Conservation (phyloP, 30 jellyfish, hydroid and myxozoan species). For the Pseudorhiza aurosa region DNA sequence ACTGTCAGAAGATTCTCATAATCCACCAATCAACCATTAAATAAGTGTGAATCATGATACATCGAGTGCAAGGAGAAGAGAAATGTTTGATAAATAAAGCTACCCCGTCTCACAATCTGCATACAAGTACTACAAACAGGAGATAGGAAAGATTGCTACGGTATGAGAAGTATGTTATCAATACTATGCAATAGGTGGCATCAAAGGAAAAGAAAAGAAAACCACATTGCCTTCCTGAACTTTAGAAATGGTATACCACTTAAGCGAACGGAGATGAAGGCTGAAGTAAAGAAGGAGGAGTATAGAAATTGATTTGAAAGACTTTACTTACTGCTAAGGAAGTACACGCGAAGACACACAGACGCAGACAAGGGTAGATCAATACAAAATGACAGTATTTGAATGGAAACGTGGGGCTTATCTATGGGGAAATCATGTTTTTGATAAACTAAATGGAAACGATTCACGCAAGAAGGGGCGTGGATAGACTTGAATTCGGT, state of each 20-base stretch:
- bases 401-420: neutral
- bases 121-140: too few relatives aligned
- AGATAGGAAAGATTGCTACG: too few relatives aligned
- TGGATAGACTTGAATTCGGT: too few relatives aligned
- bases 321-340: neutral
- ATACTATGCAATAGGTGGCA: neutral
- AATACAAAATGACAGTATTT: neutral
- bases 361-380: neutral
- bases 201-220: neutral
- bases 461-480: neutral
- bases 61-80: too few relatives aligned
- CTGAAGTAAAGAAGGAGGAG: neutral
- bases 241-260: neutral
- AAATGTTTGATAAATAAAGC: too few relatives aligned
- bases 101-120: too few relatives aligned
- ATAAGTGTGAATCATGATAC: too few relatives aligned
- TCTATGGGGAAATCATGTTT: neutral
- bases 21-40: too few relatives aligned
- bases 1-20: too few relatives aligned
- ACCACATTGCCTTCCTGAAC: constrained; percentile 15
- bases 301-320: neutral
- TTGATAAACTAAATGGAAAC: neutral
- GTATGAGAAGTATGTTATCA: neutral
- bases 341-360: neutral
- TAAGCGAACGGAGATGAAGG: neutral